Percentiles rank a stretch among this genome's conserved stretches.
Conservation (phyloP, 2,113 vertebrate genomes). For the Proterorhinus semilunaris region DNA sequence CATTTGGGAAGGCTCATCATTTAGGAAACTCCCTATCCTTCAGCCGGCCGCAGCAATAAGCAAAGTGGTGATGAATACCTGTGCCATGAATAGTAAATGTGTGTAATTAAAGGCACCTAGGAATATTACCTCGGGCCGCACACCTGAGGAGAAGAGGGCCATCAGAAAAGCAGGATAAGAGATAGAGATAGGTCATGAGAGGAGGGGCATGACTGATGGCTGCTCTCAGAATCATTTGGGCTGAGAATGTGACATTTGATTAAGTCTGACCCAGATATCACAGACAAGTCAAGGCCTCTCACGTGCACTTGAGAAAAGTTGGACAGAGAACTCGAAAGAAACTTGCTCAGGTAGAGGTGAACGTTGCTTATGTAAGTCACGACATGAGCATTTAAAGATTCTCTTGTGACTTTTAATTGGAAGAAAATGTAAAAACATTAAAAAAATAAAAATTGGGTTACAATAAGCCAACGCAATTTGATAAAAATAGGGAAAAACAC, state of each 20-base stretch:
- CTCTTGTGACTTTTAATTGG: too few species aligned
- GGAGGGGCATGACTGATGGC: conserved; percentile 58
- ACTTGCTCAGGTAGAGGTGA: conserved; percentile 10
- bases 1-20: conserved; percentile 39
- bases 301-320: conserved; percentile 34
- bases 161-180: conserved; percentile 13
- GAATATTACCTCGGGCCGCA: conserved; percentile 60
- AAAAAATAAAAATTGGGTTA: too few species aligned
- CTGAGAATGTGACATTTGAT: conserved; percentile 63
- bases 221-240: conserved; percentile 58
- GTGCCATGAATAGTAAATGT: conserved; percentile 73
- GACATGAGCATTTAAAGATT: not conserved
- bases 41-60: conserved; percentile 37
- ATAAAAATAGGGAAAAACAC: too few species aligned
- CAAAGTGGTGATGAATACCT: conserved; percentile 60
- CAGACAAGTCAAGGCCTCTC: conserved; percentile 42
- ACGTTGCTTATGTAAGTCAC: not conserved
- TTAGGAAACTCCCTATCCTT: conserved; percentile 39
- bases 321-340: conserved; percentile 27
- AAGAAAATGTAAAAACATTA: too few species aligned
- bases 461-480: too few species aligned
- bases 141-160: conserved; percentile 56
- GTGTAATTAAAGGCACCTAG: conserved; percentile 74
- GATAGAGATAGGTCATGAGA: conserved; percentile 30
- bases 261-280: conserved; percentile 70